Percentiles rank a stretch among this genome's conserved stretches.
phyloP scores from a whole-genome alignment of 2,113 vertebrate genomes.

The Phaetusa simplex region DNA sequence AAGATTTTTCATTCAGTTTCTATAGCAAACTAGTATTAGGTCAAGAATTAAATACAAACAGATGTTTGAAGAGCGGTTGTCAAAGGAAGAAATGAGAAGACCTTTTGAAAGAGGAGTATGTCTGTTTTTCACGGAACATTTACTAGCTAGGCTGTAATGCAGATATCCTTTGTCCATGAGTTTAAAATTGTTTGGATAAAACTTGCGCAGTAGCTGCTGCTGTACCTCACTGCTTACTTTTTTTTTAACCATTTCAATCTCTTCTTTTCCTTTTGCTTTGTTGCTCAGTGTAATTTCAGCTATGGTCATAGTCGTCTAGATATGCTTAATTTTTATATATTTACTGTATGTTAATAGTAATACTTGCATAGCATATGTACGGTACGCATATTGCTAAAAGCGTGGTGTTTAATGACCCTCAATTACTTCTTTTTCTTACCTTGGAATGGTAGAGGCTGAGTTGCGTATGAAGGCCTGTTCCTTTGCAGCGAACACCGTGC shows the following conservation, averaged over 20 bases:
- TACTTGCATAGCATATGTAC: not conserved
- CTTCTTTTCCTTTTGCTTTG: not conserved
- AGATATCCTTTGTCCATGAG: not conserved
- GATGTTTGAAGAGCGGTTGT: not conserved
- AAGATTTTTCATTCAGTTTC: not conserved
- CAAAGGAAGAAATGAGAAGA: not conserved
- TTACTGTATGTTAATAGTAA: not conserved
- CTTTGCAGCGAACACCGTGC: not conserved
- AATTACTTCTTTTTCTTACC: not conserved
- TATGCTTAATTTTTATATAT: not conserved
- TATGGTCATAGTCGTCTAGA: not conserved
- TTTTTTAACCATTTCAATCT: not conserved
- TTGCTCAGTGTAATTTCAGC: not conserved
- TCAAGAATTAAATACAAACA: not conserved
- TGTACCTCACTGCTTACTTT: not conserved
- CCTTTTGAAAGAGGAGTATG: not conserved
- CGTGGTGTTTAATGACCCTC: not conserved
- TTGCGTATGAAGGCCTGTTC: not conserved
- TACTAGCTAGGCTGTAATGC: not conserved
- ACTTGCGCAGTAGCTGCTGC: not conserved
- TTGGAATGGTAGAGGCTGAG: not conserved
- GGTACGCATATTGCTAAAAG: not conserved
- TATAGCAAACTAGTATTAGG: not conserved
- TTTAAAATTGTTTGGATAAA: not conserved
- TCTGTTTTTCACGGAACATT: not conserved